Evolutionary conservation across 2,888 invertebrate genomes (phyloP).

Genomic region (Trachelus iudaicus): DNA sequence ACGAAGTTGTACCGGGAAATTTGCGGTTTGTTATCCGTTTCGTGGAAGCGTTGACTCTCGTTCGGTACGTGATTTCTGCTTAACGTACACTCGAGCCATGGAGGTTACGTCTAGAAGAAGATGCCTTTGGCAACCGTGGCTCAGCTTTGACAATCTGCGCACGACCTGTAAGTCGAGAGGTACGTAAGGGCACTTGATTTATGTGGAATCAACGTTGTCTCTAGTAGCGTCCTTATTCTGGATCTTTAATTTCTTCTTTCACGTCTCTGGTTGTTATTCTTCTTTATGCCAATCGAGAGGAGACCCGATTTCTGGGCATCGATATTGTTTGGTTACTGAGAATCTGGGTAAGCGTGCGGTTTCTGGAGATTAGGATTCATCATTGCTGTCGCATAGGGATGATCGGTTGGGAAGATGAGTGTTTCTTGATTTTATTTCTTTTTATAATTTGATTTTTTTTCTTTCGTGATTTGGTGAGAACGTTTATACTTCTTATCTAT

Average conservation of each 20-base stretch:
- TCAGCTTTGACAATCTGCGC: constrained; percentile 42
- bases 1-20: not conserved
- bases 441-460: not conserved
- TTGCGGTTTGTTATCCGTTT: constrained; percentile 7
- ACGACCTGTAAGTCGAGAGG: constrained; percentile 42
- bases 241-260: not conserved
- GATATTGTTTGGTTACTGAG: not conserved
- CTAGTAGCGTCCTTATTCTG: constrained; percentile 8
- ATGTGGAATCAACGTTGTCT: not conserved
- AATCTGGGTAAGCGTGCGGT: not conserved
- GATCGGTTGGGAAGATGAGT: too few relatives aligned
- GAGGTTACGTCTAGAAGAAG: constrained; percentile 49
- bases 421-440: not conserved
- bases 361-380: not conserved
- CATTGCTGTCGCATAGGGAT: not conserved
- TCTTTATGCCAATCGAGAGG: not conserved
- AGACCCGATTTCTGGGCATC: not conserved
- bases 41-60: not conserved
- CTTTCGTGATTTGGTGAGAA: not conserved
- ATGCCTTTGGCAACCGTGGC: constrained; percentile 61
- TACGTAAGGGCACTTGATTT: constrained; percentile 33
- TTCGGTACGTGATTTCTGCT: constrained; percentile 18
- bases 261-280: not conserved
- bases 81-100: constrained; percentile 32
- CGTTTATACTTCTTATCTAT: not conserved